Evolutionary conservation across 2,797 vertebrate species (phyloP).

Genomic region (Xyrichtys novacula): DNA sequence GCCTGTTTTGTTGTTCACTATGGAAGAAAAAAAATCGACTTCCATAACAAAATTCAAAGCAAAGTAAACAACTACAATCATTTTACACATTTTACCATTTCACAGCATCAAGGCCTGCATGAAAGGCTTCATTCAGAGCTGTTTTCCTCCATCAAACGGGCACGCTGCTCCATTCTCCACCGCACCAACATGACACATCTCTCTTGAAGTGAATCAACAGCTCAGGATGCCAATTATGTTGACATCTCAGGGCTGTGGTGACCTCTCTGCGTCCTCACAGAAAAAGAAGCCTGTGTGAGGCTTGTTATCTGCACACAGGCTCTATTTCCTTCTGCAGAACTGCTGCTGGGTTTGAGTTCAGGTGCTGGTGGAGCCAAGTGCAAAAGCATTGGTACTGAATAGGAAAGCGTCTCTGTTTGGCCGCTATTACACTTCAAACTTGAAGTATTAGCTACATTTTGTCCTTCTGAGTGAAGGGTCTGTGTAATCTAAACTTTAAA

Average conservation of each 20-base stretch:
- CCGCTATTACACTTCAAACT: too few species aligned
- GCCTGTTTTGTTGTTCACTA: neutral
- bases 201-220: constrained; percentile 51
- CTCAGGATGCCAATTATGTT: constrained; percentile 60
- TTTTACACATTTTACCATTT: constrained; percentile 12
- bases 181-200: constrained; percentile 34
- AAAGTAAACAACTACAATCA: neutral
- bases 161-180: constrained; percentile 11
- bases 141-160: constrained; percentile 41
- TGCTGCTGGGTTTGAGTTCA: constrained; percentile 9
- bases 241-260: constrained; percentile 41
- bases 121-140: constrained; percentile 37
- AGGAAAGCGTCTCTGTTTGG: neutral
- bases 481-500: neutral
- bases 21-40: neutral
- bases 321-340: constrained; percentile 9
- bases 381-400: neutral
- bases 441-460: constrained; percentile 14
- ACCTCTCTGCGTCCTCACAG: constrained; percentile 29
- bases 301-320: constrained; percentile 37
- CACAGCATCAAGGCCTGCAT: constrained; percentile 15
- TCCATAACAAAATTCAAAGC: constrained; percentile 8
- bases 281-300: constrained; percentile 10
- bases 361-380: neutral
- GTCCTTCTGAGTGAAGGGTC: neutral